A percentile compares a stretch with the other conserved stretches of the same genome.
phyloP scores from a whole-genome alignment of 23 tunicate species.

The Aplidium turbinatum region DNA sequence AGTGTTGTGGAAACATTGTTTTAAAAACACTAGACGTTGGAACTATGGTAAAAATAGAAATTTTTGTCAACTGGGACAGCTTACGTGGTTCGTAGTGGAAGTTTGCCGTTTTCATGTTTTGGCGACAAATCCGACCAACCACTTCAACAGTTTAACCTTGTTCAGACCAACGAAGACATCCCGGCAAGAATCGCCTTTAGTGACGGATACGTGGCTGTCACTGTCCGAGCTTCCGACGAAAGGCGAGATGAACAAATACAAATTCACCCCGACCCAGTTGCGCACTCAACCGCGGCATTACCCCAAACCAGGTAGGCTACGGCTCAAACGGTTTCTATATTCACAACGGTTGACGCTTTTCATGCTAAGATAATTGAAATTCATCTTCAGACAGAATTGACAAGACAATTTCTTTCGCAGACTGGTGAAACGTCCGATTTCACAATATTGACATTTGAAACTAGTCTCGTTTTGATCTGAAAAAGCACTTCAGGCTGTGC shows the following conservation, averaged over 20 bases:
- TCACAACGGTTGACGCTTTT: too few relatives aligned
- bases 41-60: too few relatives aligned
- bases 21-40: too few relatives aligned
- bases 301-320: conserved; percentile 54
- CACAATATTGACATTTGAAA: too few relatives aligned
- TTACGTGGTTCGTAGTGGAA: background rate
- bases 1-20: too few relatives aligned
- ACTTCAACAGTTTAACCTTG: too few relatives aligned
- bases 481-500: too few relatives aligned
- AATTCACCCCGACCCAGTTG: conserved; percentile 69
- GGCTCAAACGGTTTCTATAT: background rate
- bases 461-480: too few relatives aligned
- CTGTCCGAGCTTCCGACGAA: conserved; percentile 40
- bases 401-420: too few relatives aligned
- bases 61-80: background rate
- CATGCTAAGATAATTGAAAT: background rate
- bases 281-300: conserved; percentile 73
- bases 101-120: too few relatives aligned
- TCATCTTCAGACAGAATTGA: background rate
- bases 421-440: too few relatives aligned
- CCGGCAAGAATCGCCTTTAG: conserved; percentile 75
- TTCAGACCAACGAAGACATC: conserved; percentile 64
- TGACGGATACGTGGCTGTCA: conserved; percentile 60
- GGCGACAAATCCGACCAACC: too few relatives aligned
- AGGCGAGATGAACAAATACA: conserved; percentile 55